Base-by-base conservation (phyloP, 2,888 invertebrate genomes). In the Pollenia amentaria region DNA sequence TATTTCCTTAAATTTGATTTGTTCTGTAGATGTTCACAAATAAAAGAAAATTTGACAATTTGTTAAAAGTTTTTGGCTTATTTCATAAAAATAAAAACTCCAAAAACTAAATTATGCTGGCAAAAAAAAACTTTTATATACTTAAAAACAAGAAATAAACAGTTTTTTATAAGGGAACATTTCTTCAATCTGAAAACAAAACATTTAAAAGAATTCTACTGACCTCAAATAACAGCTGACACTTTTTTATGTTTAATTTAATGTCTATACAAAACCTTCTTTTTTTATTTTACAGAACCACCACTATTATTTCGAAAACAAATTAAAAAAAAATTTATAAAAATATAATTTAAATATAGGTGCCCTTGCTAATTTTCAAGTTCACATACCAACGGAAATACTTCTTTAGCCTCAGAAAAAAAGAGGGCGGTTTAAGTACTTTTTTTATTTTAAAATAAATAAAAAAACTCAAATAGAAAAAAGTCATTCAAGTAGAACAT, bases 321-420 rank as follows among this genome's bases (percentile, higher is more conserved):
- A 78, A 57, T 38, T n/a, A 12, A 57, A 6, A n/a, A n/a, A 60
- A 51, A 48, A 51, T 62, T 14, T 51, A 38, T 29, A 69, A 38
- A 82, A 42, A 44, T 38, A 64, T 53, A 64, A 80, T 55, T 67
- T 67, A 72, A 89, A 90, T 90, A 88, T 91, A 91, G 91, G 90
- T 90, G 92, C 91, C 92, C 90, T 91, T 92, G 91, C 90, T 89
- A 90, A 91, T 90, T 91, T 91, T 91, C 91, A 91, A 91, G 91
- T 92, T 91, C 92, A 92, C 90, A 90, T 87, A 75, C 38, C 90
- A 90, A 89, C 91, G 90, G 91, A 87, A 80, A 77, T 80, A 80
- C 3, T 65, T 60, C 16, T 67, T 84, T 77, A 65, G 16, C 38
- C 44, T 29, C n/a, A 53, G 21, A 57, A 10, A 55, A 79, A 62